These are phyloP conservation scores for Proisotoma minuta DNA, from an alignment of 2,888 invertebrate genomes.

Conservation along the genomic window DNA sequence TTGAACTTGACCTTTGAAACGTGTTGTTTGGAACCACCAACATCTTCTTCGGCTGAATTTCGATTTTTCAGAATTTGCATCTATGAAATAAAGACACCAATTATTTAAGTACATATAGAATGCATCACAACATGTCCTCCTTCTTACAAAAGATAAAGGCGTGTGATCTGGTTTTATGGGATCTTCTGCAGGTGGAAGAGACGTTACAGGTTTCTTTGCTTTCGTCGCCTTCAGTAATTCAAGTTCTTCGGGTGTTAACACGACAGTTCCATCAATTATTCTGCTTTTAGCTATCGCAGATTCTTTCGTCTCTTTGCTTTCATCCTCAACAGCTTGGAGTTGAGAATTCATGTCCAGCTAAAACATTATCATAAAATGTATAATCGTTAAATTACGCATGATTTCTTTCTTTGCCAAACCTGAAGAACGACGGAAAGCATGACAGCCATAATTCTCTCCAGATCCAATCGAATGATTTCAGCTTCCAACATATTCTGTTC, in stretches of 20 bases:
- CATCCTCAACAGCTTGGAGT: background rate
- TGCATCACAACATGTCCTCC: too few relatives aligned
- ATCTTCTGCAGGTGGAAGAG: too few relatives aligned
- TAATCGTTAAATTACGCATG: too few relatives aligned
- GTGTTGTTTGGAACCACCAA: too few relatives aligned
- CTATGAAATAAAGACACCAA: too few relatives aligned
- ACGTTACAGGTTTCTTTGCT: too few relatives aligned
- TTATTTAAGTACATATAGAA: too few relatives aligned
- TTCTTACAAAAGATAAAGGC: background rate
- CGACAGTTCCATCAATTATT: constrained; percentile 1
- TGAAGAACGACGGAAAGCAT: constrained; percentile 33
- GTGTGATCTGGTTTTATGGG: too few relatives aligned
- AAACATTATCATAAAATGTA: too few relatives aligned
- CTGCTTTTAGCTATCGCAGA: background rate
- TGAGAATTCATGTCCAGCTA: constrained; percentile 12
- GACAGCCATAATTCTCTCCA: constrained; percentile 38
- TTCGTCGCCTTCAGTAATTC: background rate
- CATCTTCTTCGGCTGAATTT: too few relatives aligned
- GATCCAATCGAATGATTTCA: constrained; percentile 33
- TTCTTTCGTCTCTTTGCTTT: background rate
- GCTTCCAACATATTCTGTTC: constrained; percentile 45
- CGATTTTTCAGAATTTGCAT: background rate
- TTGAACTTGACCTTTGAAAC: too few relatives aligned
- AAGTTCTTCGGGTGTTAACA: background rate
- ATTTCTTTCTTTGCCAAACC: too few relatives aligned